A percentile compares a stretch with the other conserved stretches of the same genome.
phyloP scores from a whole-genome alignment of 2,113 vertebrate genomes.

The Ciconia maguari region DNA sequence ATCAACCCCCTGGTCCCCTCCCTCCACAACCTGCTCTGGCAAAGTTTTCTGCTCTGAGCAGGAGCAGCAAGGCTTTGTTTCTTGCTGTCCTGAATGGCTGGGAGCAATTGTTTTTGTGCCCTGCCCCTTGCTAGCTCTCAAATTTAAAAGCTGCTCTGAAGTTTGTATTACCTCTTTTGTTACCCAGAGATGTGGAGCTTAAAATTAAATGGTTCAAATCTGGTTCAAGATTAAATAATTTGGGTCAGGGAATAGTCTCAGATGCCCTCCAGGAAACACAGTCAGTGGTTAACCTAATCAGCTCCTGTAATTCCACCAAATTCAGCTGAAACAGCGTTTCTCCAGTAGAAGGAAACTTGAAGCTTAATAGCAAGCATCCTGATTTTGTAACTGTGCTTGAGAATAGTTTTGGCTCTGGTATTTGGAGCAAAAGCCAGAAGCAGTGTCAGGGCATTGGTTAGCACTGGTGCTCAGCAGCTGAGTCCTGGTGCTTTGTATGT shows the following conservation, averaged over 20 bases:
- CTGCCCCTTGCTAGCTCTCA: background rate
- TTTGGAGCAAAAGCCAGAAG: background rate
- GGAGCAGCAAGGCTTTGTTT: background rate
- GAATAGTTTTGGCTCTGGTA: background rate
- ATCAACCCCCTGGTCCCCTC: background rate
- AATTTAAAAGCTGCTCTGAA: background rate
- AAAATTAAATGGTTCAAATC: background rate
- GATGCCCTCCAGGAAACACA: conserved; percentile 20
- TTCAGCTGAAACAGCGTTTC: conserved; percentile 49
- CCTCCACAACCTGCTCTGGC: background rate
- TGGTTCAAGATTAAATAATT: conserved; percentile 39
- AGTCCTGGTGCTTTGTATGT: background rate
- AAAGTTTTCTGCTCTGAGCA: accelerated
- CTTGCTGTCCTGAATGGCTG: background rate
- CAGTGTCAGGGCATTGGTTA: background rate
- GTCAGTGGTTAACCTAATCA: conserved; percentile 52
- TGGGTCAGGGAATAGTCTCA: background rate
- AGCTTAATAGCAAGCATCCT: background rate
- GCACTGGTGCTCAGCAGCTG: background rate
- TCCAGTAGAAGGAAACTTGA: conserved; percentile 2
- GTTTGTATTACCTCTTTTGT: background rate
- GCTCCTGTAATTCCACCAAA: conserved; percentile 25
- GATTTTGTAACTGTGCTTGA: background rate
- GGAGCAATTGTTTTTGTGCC: background rate
- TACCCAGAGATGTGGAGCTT: background rate